Percentiles rank a stretch among this genome's conserved stretches.
Evolutionary conservation across 2,888 invertebrate genomes (phyloP).

Genomic region (Trichogramma evanescens): DNA sequence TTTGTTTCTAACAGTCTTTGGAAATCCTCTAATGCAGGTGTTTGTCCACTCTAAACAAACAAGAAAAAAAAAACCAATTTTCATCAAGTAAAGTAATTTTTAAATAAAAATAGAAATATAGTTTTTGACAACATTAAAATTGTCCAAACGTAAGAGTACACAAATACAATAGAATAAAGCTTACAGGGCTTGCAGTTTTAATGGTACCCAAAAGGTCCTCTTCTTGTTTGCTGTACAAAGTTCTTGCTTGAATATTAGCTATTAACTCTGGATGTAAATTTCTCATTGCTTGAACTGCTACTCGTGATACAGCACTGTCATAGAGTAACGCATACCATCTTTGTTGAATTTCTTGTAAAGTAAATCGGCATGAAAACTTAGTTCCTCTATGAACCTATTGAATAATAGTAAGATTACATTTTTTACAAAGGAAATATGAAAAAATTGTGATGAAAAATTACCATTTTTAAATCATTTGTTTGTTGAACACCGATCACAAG

Average conservation of each 20-base stretch:
- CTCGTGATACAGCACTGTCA: conserved; percentile 86
- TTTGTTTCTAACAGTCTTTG: conserved; percentile 78
- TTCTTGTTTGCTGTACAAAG: conserved; percentile 82
- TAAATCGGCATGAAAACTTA: conserved; percentile 93
- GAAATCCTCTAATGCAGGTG: conserved; percentile 68
- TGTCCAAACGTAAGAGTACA: neutral
- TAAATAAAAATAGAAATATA: neutral
- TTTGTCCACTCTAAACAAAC: conserved; percentile 55
- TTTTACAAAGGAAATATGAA: neutral
- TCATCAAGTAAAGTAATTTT: neutral
- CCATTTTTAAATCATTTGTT: conserved; percentile 71
- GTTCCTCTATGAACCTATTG: conserved; percentile 76
- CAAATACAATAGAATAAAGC: neutral
- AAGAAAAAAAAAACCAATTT: conserved; percentile 5
- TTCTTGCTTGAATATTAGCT: conserved; percentile 78
- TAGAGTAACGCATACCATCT: conserved; percentile 94
- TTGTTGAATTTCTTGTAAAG: conserved; percentile 86
- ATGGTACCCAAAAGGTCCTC: conserved; percentile 78
- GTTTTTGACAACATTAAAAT: neutral
- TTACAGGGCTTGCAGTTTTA: conserved; percentile 58
- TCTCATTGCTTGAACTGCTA: conserved; percentile 87
- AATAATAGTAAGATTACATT: neutral
- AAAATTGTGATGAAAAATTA: conserved; percentile 17
- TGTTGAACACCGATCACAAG: conserved; percentile 90
- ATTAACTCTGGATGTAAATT: conserved; percentile 89